Evolutionary conservation across 2,888 invertebrate species (phyloP).

Genomic region (Cephus rjabovi): DNA sequence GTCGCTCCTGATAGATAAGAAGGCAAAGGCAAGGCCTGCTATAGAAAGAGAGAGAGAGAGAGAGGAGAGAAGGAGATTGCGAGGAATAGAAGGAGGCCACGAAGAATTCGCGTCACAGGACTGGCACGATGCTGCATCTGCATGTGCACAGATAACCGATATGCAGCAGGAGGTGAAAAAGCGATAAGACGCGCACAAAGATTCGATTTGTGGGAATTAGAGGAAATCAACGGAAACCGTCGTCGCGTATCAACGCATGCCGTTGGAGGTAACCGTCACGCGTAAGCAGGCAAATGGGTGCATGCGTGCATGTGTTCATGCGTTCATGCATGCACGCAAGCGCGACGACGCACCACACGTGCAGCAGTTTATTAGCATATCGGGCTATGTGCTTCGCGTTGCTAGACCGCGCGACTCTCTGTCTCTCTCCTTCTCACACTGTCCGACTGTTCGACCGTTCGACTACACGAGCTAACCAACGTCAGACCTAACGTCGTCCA

Average conservation of each 20-base stretch:
- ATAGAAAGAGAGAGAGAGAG: no score
- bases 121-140: no score
- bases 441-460: background rate
- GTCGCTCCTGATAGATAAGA: no score
- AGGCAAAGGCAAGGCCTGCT: no score
- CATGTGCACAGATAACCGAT: no score
- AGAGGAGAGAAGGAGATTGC: slow-evolving; percentile 5
- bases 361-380: slow-evolving; percentile 47
- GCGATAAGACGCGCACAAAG: no score
- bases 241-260: no score
- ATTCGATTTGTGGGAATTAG: no score
- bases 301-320: background rate
- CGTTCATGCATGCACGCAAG: background rate
- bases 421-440: background rate
- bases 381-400: slow-evolving; percentile 28
- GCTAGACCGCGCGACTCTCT: background rate
- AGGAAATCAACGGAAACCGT: no score
- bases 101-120: slow-evolving; percentile 13
- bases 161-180: no score
- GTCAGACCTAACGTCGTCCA: slow-evolving; percentile 6
- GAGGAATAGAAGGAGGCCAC: slow-evolving; percentile 8
- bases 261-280: background rate
- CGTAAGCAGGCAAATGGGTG: background rate
- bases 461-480: background rate
- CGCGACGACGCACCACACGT: background rate